phyloP scores from a whole-genome alignment of 2,888 invertebrate genomes.

The Zeuzera pyrina region DNA sequence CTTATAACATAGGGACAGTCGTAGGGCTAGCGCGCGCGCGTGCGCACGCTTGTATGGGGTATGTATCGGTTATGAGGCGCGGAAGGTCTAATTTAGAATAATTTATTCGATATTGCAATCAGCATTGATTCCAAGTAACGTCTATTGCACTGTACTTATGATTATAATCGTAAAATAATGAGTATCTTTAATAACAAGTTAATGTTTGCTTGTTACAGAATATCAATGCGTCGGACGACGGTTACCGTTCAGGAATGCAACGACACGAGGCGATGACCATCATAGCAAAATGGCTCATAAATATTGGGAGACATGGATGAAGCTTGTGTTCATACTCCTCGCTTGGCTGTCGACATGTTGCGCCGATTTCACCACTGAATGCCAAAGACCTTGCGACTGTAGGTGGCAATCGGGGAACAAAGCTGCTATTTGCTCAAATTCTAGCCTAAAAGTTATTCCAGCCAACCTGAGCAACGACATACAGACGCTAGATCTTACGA shows the following conservation, averaged over 20 bases:
- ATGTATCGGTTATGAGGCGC: too few species aligned
- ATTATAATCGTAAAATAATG: too few species aligned
- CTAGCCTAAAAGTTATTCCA: slow-evolving; percentile 79
- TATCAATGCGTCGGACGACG: slow-evolving; percentile 40
- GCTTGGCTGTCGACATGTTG: slow-evolving; percentile 42
- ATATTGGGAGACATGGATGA: slow-evolving; percentile 67
- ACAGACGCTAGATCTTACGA: slow-evolving; percentile 81
- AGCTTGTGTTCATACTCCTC: slow-evolving; percentile 43
- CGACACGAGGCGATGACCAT: slow-evolving; percentile 60
- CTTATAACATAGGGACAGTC: too few species aligned
- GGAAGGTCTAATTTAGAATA: too few species aligned
- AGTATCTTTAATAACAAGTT: neutral
- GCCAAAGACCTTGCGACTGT: slow-evolving; percentile 83
- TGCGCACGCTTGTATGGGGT: too few species aligned
- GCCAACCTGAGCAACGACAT: slow-evolving; percentile 80
- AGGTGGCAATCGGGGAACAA: slow-evolving; percentile 90
- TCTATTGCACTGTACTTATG: too few species aligned
- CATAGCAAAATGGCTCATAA: slow-evolving; percentile 64
- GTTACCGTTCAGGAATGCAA: slow-evolving; percentile 50
- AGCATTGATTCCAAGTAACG: too few species aligned
- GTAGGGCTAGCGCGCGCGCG: too few species aligned
- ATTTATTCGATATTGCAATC: too few species aligned
- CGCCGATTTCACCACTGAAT: slow-evolving; percentile 75
- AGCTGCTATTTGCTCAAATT: slow-evolving; percentile 85
- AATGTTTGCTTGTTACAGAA: slow-evolving; percentile 43